Conservation (phyloP, 2,797 vertebrate genomes). For the Cyprinodon diabolis region DNA sequence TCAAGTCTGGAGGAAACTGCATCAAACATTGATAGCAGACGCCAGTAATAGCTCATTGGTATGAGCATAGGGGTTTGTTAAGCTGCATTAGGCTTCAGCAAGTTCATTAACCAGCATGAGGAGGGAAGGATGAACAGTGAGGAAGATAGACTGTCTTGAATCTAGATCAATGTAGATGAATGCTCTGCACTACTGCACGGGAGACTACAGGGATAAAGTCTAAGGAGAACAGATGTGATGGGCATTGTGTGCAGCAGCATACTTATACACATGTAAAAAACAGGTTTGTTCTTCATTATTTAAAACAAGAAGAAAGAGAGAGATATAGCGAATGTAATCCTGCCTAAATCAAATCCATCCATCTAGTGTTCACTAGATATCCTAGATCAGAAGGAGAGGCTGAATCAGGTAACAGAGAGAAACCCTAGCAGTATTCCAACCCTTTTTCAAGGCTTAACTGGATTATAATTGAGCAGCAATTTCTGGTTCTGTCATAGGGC, state of each 20-base stretch:
- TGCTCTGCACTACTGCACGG: conserved; percentile 62
- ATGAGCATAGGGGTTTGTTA: conserved; percentile 65
- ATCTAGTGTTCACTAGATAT: not conserved
- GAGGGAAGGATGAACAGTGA: conserved; percentile 58
- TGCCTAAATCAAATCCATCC: not conserved
- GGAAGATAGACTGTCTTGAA: conserved; percentile 61
- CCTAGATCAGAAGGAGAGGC: not conserved
- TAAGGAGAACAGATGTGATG: conserved; percentile 44
- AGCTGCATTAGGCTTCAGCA: conserved; percentile 70
- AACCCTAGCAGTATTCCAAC: not conserved
- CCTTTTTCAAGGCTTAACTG: not conserved
- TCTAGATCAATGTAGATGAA: conserved; percentile 68
- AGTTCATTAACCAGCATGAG: conserved; percentile 77
- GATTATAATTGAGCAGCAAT: not conserved
- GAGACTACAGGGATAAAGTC: conserved; percentile 38
- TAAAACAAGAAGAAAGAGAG: conserved; percentile 6
- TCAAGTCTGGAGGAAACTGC: conserved; percentile 45
- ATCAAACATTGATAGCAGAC: conserved; percentile 51
- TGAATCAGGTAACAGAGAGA: not conserved
- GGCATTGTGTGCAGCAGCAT: conserved; percentile 10
- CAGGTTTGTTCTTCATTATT: not conserved
- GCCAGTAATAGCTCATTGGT: conserved; percentile 58
- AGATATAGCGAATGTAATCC: not conserved
- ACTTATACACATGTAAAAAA: conserved; percentile 1
- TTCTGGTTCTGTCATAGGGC: not conserved